phyloP scores from a whole-genome alignment of 92 coral and sea anemone species.

The Phenganax marumi region DNA sequence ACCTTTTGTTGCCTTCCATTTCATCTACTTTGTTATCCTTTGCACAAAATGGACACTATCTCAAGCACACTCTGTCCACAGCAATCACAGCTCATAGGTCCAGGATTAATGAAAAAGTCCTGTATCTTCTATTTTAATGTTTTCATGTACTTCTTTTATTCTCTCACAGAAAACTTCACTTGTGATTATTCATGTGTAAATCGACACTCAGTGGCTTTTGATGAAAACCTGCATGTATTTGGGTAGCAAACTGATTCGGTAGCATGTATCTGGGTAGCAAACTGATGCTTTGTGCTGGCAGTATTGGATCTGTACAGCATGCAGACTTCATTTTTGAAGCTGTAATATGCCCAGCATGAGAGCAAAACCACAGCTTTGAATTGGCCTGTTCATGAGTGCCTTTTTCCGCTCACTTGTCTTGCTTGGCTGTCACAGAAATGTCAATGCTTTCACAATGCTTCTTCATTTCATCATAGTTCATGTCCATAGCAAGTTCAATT shows the following conservation, averaged over 20 bases:
- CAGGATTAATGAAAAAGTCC: background rate
- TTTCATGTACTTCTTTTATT: background rate
- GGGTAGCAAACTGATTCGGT: slow-evolving; percentile 48
- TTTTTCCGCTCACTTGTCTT: slow-evolving; percentile 38
- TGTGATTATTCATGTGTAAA: slow-evolving; percentile 52
- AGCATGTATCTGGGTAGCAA: too few relatives aligned
- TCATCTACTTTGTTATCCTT: background rate
- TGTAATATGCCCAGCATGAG: slow-evolving; percentile 52
- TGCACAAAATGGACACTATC: background rate
- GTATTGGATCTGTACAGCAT: slow-evolving; percentile 57
- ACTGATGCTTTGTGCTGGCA: slow-evolving; percentile 55
- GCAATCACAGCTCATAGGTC: background rate
- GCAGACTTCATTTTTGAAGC: slow-evolving; percentile 59
- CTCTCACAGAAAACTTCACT: background rate
- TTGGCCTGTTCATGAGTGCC: slow-evolving; percentile 49
- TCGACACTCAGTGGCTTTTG: slow-evolving; percentile 58
- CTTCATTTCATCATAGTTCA: background rate
- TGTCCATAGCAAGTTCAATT: too few relatives aligned
- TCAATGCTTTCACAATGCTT: background rate
- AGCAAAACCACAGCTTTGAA: slow-evolving; percentile 53
- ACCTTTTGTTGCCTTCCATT: background rate
- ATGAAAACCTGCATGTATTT: slow-evolving; percentile 43
- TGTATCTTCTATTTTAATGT: background rate
- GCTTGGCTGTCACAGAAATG: slow-evolving; percentile 24
- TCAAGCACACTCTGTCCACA: background rate